Evolutionary conservation across 2,888 invertebrate genomes (phyloP), one percentile per base, ranked within the genome.

Genomic region (Embidobia sp.): DNA sequence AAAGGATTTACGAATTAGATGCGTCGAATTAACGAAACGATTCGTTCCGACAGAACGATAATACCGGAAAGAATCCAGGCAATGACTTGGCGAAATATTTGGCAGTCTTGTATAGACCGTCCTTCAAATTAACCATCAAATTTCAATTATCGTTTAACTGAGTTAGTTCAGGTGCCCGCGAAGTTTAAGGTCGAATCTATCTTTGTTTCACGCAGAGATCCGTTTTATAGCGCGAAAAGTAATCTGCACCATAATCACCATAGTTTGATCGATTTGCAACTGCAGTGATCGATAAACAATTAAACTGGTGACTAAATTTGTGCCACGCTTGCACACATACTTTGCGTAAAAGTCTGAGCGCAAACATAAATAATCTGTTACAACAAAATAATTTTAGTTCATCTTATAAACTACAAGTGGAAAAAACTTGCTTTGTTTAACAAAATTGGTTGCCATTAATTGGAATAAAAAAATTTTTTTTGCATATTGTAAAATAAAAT

Each of bases 141-240:
- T 53, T 66, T 66, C 66, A 66, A 66, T 66, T 51, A 66, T 35
- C 42, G 53, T 22, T 64, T 53, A 53, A 64, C 33, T 22, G 49
- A 64, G 51, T 42, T 31, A 42, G 64, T 63, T 63, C 40, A 51
- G 7, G 13, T n/a, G 40, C 10, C 27, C n/a, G 27, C 26, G 13
- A 49, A 64, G 64, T 64, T 64, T 49, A 64, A 64, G 64, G 64
- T 64, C 64, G 51, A 42, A 51, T 49, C 15, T 42, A 22, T 64
- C 63, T 37, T 49, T 22, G 51, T 42, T 51, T 63, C 37, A 13
- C n/a, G n/a, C n/a, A n/a, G 10, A 29, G 37, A 29, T 63, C 37
- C 27, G 40, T 63, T 63, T 49, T 49, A 29, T 37, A 63, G 13
- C 16, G 15, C 31, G 10, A n/a, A n/a, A n/a, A n/a, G 27, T 63